Evolutionary conservation across 2,888 invertebrate genomes (phyloP).

Genomic region (Leucozona laternaria): DNA sequence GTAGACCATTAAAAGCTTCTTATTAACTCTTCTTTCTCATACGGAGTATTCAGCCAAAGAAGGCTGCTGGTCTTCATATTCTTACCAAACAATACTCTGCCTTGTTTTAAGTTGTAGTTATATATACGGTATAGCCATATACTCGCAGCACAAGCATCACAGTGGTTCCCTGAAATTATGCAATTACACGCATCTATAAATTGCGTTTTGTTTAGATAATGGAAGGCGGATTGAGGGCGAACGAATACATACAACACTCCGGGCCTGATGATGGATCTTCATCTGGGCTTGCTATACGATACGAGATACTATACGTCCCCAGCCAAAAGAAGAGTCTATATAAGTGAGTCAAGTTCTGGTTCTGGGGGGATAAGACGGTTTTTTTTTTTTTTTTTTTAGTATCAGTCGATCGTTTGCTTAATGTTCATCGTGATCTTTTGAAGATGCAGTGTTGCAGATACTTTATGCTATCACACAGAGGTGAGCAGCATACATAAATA

Average conservation of each 20-base stretch:
- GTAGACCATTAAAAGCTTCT: slow-evolving; percentile 2
- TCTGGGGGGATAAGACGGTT: neutral
- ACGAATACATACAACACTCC: slow-evolving; percentile 10
- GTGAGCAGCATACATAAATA: slow-evolving; percentile 43
- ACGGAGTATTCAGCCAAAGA: slow-evolving; percentile 24
- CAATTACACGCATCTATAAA: slow-evolving; percentile 74
- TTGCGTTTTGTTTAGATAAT: slow-evolving; percentile 74
- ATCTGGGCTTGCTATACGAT: neutral
- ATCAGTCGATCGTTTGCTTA: slow-evolving; percentile 28
- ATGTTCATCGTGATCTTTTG: slow-evolving; percentile 68
- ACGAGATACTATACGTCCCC: neutral
- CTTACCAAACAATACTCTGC: slow-evolving; percentile 24
- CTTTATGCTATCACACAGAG: slow-evolving; percentile 37
- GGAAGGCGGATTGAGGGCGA: slow-evolving; percentile 65
- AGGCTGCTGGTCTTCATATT: slow-evolving; percentile 31
- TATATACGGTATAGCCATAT: slow-evolving; percentile 11
- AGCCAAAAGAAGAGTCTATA: slow-evolving; percentile 22
- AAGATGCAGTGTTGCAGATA: slow-evolving; percentile 60
- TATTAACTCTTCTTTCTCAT: slow-evolving; percentile 36
- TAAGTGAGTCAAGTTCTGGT: slow-evolving; percentile 54
- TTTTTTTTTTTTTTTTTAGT: neutral
- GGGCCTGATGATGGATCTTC: slow-evolving; percentile 35
- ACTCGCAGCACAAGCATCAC: neutral
- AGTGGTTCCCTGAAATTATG: slow-evolving; percentile 63
- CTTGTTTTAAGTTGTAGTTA: slow-evolving; percentile 37